These are phyloP conservation scores for Styela clava DNA, from an alignment of 23 tunicate genomes.

Conservation along the genomic window DNA sequence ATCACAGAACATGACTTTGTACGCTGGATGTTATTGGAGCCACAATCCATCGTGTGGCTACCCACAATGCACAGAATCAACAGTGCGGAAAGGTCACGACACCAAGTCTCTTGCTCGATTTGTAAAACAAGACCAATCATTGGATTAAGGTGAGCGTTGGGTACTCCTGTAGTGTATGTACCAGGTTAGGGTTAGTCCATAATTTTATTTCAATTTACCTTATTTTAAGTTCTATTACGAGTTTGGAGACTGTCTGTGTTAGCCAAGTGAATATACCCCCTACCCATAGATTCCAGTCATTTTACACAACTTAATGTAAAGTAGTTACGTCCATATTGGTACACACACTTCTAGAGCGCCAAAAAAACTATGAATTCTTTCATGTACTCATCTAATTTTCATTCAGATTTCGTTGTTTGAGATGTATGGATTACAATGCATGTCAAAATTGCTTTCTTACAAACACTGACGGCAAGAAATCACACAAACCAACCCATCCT, in stretches of 20 bases:
- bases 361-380: no score
- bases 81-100: slow-evolving; percentile 49
- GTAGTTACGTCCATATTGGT: no score
- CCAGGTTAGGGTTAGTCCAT: no score
- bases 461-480: slow-evolving; percentile 24
- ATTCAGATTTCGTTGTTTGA: slow-evolving; percentile 62
- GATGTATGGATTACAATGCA: slow-evolving; percentile 69
- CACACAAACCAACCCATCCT: slow-evolving; percentile 77
- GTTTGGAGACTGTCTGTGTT: no score
- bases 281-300: no score
- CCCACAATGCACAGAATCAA: slow-evolving; percentile 88
- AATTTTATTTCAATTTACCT: no score
- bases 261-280: no score
- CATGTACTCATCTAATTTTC: no score
- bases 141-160: slow-evolving; percentile 47
- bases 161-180: no score
- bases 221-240: no score
- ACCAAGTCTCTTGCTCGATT: slow-evolving; percentile 59
- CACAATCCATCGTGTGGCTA: slow-evolving; percentile 74
- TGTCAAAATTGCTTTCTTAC: slow-evolving; percentile 79
- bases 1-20: slow-evolving; percentile 60
- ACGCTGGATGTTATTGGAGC: slow-evolving; percentile 51
- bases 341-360: no score
- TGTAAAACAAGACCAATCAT: slow-evolving; percentile 78
- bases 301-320: no score